Evolutionary conservation across 2,888 invertebrate species (phyloP).

Genomic region (Myathropa florea): DNA sequence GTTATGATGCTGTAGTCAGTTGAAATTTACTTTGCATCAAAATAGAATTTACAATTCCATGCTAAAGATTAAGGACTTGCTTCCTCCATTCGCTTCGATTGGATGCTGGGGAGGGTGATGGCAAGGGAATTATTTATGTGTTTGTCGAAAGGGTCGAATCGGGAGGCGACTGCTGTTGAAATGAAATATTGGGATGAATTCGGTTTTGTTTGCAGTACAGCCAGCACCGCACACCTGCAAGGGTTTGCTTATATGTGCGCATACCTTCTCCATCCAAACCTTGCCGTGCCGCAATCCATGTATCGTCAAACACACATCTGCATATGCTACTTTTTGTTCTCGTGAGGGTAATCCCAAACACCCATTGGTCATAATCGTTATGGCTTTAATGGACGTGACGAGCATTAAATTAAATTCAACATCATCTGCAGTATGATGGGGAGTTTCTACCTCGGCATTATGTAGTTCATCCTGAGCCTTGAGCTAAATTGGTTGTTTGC

Average conservation of each 20-base stretch:
- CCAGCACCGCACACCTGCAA: constrained; percentile 27
- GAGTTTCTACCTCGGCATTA: constrained; percentile 19
- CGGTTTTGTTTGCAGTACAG: constrained; percentile 35
- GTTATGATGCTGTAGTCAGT: constrained; percentile 34
- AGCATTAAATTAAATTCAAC: constrained; percentile 70
- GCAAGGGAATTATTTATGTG: constrained; percentile 22
- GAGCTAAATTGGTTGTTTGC: constrained; percentile 67
- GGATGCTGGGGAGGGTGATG: not conserved
- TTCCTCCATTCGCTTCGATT: not conserved
- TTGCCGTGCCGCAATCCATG: not conserved
- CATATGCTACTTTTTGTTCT: constrained; percentile 28
- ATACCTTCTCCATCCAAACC: too few species aligned
- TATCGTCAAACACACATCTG: constrained; percentile 1
- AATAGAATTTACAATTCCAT: constrained; percentile 34
- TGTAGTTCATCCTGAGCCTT: constrained; percentile 55
- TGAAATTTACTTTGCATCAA: constrained; percentile 47
- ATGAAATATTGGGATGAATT: constrained; percentile 50
- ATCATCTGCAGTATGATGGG: constrained; percentile 57
- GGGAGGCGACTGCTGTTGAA: constrained; percentile 17
- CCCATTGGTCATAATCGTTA: constrained; percentile 70
- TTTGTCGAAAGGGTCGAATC: constrained; percentile 32
- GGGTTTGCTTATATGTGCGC: not conserved
- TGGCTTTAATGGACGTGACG: constrained; percentile 66
- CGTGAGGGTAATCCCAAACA: constrained; percentile 37
- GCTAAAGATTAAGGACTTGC: constrained; percentile 28